A percentile compares a stretch with the other conserved stretches of the same genome.
These are phyloP conservation scores for Capreolus pygargus DNA, from an alignment of 2,113 vertebrate species.

Conservation along the genomic window DNA sequence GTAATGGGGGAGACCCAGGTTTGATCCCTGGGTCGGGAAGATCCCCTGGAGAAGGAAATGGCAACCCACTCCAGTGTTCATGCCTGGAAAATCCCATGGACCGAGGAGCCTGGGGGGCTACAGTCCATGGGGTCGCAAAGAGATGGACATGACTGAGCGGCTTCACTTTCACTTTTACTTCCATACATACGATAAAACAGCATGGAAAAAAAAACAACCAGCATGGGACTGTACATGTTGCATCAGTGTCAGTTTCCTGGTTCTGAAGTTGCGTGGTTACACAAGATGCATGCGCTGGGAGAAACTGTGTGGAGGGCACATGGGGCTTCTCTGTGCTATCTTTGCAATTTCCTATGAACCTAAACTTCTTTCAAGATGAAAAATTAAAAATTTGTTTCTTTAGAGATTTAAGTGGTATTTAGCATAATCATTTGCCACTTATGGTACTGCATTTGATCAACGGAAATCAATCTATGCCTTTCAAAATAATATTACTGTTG, in stretches of 20 bases:
- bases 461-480: neutral
- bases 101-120: no score
- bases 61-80: no score
- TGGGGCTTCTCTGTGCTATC: neutral
- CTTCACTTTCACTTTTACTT: neutral
- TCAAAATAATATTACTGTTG: neutral
- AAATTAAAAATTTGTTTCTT: neutral
- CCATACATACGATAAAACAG: neutral
- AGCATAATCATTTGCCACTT: neutral
- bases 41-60: no score
- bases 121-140: no score
- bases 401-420: neutral
- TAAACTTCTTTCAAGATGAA: neutral
- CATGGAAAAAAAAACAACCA: no score
- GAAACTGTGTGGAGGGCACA: neutral
- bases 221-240: neutral
- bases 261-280: neutral
- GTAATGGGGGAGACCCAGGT: no score
- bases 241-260: neutral
- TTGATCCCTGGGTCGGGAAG: no score
- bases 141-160: no score
- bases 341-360: neutral
- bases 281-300: neutral
- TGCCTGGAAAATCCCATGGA: no score
- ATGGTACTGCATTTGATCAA: neutral